These are phyloP conservation scores for Lepidostoma basale DNA, from an alignment of 1,140 invertebrate genomes.

Conservation along the genomic window DNA sequence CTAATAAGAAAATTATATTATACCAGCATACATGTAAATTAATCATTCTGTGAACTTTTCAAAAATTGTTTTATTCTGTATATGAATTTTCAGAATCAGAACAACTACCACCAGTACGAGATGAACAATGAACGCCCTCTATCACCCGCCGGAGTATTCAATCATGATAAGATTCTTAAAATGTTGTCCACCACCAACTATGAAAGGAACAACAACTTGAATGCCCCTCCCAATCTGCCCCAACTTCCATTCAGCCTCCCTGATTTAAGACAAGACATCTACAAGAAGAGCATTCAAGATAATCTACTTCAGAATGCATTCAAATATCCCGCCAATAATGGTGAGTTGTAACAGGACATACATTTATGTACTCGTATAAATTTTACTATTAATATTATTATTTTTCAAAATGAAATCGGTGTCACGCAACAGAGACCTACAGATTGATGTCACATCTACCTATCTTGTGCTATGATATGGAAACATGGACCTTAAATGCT, in stretches of 20 bases:
- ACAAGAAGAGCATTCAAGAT: constrained; percentile 54
- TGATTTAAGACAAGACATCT: constrained; percentile 52
- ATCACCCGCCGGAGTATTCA: constrained; percentile 34
- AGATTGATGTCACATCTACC: too few relatives aligned
- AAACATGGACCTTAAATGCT: too few relatives aligned
- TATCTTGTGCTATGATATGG: too few relatives aligned
- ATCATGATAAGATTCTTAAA: constrained; percentile 47
- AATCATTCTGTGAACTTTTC: constrained; percentile 49
- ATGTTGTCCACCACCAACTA: constrained; percentile 53
- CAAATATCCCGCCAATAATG: constrained; percentile 26
- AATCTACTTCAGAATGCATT: constrained; percentile 55
- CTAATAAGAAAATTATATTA: too few relatives aligned
- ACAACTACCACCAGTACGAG: constrained; percentile 29
- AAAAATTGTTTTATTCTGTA: background rate
- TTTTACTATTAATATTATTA: too few relatives aligned
- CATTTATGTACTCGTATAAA: too few relatives aligned
- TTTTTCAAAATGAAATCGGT: too few relatives aligned
- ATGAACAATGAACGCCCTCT: constrained; percentile 10
- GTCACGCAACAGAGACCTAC: too few relatives aligned
- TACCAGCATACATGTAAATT: too few relatives aligned
- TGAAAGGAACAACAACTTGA: constrained; percentile 56
- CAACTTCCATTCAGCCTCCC: constrained; percentile 48
- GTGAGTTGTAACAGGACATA: too few relatives aligned
- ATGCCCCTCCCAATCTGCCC: constrained; percentile 46
- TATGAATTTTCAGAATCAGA: constrained; percentile 20